Evolutionary conservation across 2,888 invertebrate species (phyloP), one percentile per base, ranked within the genome.

Genomic region (Nudaria mundana): DNA sequence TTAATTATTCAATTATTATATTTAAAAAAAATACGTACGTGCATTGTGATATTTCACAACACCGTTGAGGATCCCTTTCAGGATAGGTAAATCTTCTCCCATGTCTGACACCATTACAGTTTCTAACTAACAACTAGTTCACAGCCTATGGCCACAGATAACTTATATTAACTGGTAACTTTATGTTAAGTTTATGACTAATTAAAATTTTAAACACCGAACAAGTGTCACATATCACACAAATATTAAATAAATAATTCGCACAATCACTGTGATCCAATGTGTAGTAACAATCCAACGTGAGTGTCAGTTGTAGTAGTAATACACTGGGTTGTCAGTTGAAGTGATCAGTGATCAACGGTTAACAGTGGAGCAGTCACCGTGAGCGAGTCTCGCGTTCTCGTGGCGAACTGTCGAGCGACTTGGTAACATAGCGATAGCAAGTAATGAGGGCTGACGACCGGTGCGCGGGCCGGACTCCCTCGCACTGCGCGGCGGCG

Each of bases 11-110:
- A 3, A 32, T 7, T 32, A 1, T 10, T 6, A 32, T 10, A 32
- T 32, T 20, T 15, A 35, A 28, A 59, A 52, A 65, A 61, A 70
- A 89, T 90, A 96, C 96, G 89, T 95, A 96, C 96, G 96, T 91
- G 96, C 96, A 92, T 96, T 96, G 87, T 96, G 96, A 87, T 96
- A 96, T 87, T 95, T 94, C 81, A 95, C 95, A 76, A 94, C 95
- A 77, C 96, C 96, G 81, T 96, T 96, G 67, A 96, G 92, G 86
- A 96, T 96, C 76, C 95, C 95, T 87, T 96, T 96, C 56, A 96
- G 92, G 76, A 96, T 96, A 68, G 96, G 96, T 86, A 96, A 91
- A 91, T 96, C 95, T 91, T 96, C 95, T 80, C 93, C 94, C 95
- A 96, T 95, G 90, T 88, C 86, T 77, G 85, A 83, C 72, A 88